Conservation (phyloP, 2,113 vertebrate species). For the Toxotes jaculatrix region DNA sequence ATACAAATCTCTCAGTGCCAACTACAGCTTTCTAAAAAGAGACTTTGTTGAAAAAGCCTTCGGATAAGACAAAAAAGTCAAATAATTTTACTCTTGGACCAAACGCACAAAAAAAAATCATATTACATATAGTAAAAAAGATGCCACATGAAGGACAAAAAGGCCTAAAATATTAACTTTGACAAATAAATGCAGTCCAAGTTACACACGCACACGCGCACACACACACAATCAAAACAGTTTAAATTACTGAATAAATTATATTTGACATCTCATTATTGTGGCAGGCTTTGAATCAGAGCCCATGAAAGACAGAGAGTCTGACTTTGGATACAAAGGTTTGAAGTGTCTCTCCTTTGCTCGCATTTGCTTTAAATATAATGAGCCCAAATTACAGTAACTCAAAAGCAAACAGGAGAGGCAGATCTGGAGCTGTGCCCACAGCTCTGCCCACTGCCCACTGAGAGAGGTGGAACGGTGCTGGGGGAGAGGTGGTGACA, state of each 20-base stretch:
- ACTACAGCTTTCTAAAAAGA: background rate
- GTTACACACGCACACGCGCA: slow-evolving; percentile 27
- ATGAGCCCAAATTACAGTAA: slow-evolving; percentile 49
- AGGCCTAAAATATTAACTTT: slow-evolving; percentile 18
- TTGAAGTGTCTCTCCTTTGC: slow-evolving; percentile 45
- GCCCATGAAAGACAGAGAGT: slow-evolving; percentile 2
- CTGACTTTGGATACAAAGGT: slow-evolving; percentile 39
- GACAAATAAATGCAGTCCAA: slow-evolving; percentile 47
- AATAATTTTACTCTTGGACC: background rate
- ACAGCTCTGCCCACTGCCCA: slow-evolving; percentile 12
- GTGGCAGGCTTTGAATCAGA: slow-evolving; percentile 36
- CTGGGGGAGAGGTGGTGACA: slow-evolving; percentile 43
- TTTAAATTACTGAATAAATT: slow-evolving; percentile 67
- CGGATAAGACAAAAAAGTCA: slow-evolving; percentile 18
- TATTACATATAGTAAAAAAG: slow-evolving; percentile 4
- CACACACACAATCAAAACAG: slow-evolving; percentile 23
- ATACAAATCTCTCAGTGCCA: slow-evolving; percentile 28
- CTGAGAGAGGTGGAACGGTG: slow-evolving; percentile 15
- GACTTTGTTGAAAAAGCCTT: background rate
- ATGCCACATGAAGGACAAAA: background rate
- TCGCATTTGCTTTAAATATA: slow-evolving; percentile 57
- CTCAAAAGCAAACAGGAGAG: slow-evolving; percentile 37
- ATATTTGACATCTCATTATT: slow-evolving; percentile 64
- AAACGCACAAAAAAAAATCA: background rate
- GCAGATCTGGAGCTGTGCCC: slow-evolving; percentile 51